Base-by-base conservation (phyloP, 2,888 invertebrate species). In the Epirrhoe alternata region DNA sequence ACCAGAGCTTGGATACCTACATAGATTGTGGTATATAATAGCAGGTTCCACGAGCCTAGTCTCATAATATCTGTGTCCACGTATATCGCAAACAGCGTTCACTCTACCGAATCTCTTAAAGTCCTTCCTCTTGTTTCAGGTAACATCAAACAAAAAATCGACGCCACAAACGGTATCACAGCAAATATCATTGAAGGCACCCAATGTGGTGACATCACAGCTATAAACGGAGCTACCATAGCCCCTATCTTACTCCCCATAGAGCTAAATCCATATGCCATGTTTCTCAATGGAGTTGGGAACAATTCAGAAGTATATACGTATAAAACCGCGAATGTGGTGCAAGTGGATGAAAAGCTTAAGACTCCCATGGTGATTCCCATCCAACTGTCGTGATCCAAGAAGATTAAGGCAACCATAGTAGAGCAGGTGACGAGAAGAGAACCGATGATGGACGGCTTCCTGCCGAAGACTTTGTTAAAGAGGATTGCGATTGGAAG, bases 221-320 rank as follows among this genome's bases (percentile, higher is more conserved):
- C 83, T 60, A 86, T 73, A 65, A 84, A 87, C 0, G 87, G 86
- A 0, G 86, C 82, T 4, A 80, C 63, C 81, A 86, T 85, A 17
- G 85, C 84, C 17, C 87, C 88, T 16, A 84, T 30, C 67, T 84
- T 86, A 1, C 81, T 74, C 17, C 85, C 87, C 61, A 76, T 79
- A 6, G 80, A 78, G 6, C 77, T 74, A 0, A 86, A 66, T 1
- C 87, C 86, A 35, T 77, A 83, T 0, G 81, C 84, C 86, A 87
- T 87, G 45, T 81, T 86, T 17, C 87, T 79, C 42, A 87, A 65
- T 47, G 83, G 78, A 12, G 87, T 87, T 30, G 88, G 87, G 66
- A 81, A 88, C n/a, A 87, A 69, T 71, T 88, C 87, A 0, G 84
- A 82, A 5, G 79, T 78, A 58, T 81, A 85, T 2, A 87, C 76